Evolutionary conservation across 1,140 invertebrate genomes (phyloP), one percentile per base, ranked within the genome.

Genomic region (Camponotus pennsylvanicus): DNA sequence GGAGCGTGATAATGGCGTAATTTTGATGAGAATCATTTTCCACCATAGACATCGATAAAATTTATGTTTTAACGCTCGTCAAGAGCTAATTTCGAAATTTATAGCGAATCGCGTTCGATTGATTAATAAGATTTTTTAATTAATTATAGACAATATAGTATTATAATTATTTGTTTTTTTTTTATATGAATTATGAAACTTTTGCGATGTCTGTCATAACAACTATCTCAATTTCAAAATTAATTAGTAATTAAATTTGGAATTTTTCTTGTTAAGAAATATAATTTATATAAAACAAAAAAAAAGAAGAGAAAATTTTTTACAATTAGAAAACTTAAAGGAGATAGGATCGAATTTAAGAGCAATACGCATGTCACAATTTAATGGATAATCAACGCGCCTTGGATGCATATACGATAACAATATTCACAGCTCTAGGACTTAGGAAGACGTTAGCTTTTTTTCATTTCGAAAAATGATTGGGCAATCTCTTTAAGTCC

Each of bases 401-500:
- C 21, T 55, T 13, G 34, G 52, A 34, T 6, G 5, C 6, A 21
- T 42, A 6, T 55, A 73, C 6, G 34, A 40, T 13, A n/a, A 66
- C 63, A 59, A 75, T 83, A 83, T 83, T 83, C 63, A 83, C 67
- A 42, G 8, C 18, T 73, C 1, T 37, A 71, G 49, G 2, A 52
- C 32, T 11, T 3, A 42, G 18, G 7, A 59, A 52, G 8, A 37
- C 15, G 49, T 40, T 15, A 3, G 40, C 13, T 75, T 83, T 6
- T 9, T 45, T 45, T 59, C 45, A 37, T 61, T 27, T 73, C 52
- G 6, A 73, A 21, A 83, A 61, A 83, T 75, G 32, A 52, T 52
- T 15, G 55, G 37, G 27, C 64, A 59, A 63, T 76, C 80, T 85
- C 61, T 73, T 89, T 89, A 79, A 85, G 67, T 85, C 70, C 42